Conservation (phyloP, 2,113 vertebrate genomes). For the Myiagra hebetior region DNA sequence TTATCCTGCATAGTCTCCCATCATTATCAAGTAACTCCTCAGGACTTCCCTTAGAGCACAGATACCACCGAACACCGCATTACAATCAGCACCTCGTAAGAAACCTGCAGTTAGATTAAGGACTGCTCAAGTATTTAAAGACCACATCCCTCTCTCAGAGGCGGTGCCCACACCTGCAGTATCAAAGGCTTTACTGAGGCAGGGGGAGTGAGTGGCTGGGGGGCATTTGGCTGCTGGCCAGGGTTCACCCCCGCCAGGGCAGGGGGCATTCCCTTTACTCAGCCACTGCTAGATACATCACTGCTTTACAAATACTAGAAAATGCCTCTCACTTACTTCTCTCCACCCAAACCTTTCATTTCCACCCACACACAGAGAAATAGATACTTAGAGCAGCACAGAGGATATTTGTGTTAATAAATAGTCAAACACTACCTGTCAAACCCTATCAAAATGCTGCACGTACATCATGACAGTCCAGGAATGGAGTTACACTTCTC, state of each 20-base stretch:
- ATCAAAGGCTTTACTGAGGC: neutral
- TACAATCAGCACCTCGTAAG: neutral
- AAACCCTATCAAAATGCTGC: neutral
- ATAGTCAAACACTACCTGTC: neutral
- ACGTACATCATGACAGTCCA: neutral
- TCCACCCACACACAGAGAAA: neutral
- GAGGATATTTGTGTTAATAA: neutral
- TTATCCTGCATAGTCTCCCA: neutral
- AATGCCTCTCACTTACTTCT: neutral
- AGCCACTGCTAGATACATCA: neutral
- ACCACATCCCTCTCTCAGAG: neutral
- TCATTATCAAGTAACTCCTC: neutral
- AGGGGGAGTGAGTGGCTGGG: neutral
- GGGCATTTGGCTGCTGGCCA: neutral
- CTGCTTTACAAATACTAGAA: neutral
- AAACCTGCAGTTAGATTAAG: neutral
- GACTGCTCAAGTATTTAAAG: neutral
- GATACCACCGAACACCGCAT: neutral
- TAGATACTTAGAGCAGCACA: neutral
- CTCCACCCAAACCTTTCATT: neutral
- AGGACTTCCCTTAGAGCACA: neutral
- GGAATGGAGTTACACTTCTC: neutral
- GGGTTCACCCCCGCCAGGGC: neutral
- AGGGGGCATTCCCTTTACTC: neutral
- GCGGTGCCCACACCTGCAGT: neutral